Evolutionary conservation across 2,113 vertebrate genomes (phyloP).

Genomic region (Cnemophilus loriae): DNA sequence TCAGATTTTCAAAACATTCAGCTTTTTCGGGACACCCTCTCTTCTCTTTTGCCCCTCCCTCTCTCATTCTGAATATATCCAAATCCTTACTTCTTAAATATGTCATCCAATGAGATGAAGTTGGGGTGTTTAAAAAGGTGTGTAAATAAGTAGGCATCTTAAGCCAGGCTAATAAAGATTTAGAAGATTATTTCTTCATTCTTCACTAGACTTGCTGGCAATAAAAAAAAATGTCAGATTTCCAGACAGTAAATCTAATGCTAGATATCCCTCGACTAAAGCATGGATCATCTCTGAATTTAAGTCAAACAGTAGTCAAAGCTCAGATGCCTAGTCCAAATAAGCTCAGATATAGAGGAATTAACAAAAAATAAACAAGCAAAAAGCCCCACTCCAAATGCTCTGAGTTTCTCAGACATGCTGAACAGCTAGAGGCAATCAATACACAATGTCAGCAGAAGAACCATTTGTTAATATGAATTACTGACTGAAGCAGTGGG

Average conservation of each 20-base stretch:
- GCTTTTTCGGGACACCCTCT: neutral
- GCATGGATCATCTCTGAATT: slow-evolving; percentile 17
- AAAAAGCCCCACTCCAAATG: neutral
- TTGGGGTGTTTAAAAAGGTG: neutral
- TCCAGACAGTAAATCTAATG: slow-evolving; percentile 15
- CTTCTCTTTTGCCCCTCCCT: neutral
- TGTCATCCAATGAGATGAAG: neutral
- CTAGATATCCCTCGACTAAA: neutral
- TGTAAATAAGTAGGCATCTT: neutral
- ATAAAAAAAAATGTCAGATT: neutral
- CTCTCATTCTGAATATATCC: neutral
- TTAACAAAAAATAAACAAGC: slow-evolving; percentile 13
- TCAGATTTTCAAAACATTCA: neutral
- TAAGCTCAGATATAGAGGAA: neutral
- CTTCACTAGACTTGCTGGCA: neutral
- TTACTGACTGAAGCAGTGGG: neutral
- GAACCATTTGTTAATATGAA: neutral
- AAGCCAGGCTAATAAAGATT: neutral
- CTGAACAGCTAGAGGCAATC: neutral
- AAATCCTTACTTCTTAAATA: neutral
- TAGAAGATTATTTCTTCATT: neutral
- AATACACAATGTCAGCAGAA: neutral
- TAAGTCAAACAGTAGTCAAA: slow-evolving; percentile 32
- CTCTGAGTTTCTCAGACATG: neutral
- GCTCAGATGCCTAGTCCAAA: neutral